These are phyloP conservation scores for Gallinago nigripennis DNA, from an alignment of 2,797 vertebrate species.

Conservation along the genomic window DNA sequence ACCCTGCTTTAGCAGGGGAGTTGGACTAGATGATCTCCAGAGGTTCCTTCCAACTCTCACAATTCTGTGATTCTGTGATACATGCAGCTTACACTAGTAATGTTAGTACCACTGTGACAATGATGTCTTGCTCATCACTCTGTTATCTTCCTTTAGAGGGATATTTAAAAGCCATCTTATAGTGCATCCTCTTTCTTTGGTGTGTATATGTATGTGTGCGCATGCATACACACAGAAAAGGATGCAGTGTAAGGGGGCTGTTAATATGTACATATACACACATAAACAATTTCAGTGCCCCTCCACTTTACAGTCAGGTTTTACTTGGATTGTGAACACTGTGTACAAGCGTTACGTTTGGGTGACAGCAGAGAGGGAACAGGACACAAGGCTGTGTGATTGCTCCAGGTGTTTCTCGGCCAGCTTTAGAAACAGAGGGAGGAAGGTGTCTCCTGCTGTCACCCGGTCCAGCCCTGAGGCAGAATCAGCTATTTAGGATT, in stretches of 20 bases:
- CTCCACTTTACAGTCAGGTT: not conserved
- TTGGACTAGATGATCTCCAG: too few relatives aligned
- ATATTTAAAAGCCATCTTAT: not conserved
- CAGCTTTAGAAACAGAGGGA: not conserved
- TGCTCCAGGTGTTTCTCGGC: not conserved
- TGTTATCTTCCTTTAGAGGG: not conserved
- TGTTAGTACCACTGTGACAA: not conserved
- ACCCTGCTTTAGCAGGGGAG: too few relatives aligned
- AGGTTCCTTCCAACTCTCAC: too few relatives aligned
- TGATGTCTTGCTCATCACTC: not conserved
- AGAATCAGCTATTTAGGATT: not conserved
- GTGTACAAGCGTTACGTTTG: not conserved
- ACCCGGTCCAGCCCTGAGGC: not conserved
- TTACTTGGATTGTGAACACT: not conserved
- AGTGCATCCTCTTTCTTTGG: not conserved
- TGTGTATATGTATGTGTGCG: rapidly evolving
- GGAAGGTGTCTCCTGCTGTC: not conserved
- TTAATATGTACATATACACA: not conserved
- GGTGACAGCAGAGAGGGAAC: not conserved
- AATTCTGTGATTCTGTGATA: too few relatives aligned
- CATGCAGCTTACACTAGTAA: not conserved
- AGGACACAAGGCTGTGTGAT: not conserved
- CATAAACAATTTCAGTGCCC: not conserved
- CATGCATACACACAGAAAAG: not conserved
- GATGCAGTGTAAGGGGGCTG: not conserved